Conservation (phyloP, 2,797 vertebrate species). For the Arnoldichthys spilopterus region DNA sequence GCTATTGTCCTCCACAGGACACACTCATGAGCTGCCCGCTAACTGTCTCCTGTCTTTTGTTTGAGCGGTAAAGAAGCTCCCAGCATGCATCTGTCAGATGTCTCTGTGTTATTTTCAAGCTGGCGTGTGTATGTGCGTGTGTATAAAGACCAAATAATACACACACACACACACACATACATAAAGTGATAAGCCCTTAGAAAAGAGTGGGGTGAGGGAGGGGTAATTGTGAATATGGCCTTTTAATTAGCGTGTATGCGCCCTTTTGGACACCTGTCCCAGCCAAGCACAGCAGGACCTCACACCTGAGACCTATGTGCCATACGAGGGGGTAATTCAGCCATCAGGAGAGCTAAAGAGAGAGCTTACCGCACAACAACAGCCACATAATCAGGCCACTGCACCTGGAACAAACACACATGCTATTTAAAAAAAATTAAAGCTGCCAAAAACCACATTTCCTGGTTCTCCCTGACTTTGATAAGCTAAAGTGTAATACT, state of each 20-base stretch:
- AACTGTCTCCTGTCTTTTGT: conserved; percentile 90
- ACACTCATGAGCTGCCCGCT: conserved; percentile 69
- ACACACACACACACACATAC: conserved; percentile 20
- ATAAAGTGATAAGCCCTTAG: conserved; percentile 35
- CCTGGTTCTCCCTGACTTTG: too few species aligned
- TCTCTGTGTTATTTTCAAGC: conserved; percentile 83
- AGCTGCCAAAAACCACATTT: neutral
- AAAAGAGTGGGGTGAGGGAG: conserved; percentile 64
- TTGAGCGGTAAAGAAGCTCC: conserved; percentile 90
- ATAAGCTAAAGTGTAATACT: conserved; percentile 26
- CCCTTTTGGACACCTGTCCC: conserved; percentile 89
- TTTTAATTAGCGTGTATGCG: conserved; percentile 94
- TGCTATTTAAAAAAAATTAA: neutral
- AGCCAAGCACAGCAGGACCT: conserved; percentile 84
- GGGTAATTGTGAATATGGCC: conserved; percentile 88
- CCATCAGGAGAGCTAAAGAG: conserved; percentile 83
- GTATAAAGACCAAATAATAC: conserved; percentile 68
- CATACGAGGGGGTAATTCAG: conserved; percentile 85
- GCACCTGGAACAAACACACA: conserved; percentile 79
- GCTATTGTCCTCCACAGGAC: conserved; percentile 37
- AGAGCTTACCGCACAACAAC: conserved; percentile 81
- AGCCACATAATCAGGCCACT: conserved; percentile 67
- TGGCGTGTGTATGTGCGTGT: conserved; percentile 68
- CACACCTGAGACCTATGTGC: conserved; percentile 94
- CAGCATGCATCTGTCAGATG: conserved; percentile 91